Evolutionary conservation across 2,888 invertebrate genomes (phyloP).

Genomic region (Elmis aenea): DNA sequence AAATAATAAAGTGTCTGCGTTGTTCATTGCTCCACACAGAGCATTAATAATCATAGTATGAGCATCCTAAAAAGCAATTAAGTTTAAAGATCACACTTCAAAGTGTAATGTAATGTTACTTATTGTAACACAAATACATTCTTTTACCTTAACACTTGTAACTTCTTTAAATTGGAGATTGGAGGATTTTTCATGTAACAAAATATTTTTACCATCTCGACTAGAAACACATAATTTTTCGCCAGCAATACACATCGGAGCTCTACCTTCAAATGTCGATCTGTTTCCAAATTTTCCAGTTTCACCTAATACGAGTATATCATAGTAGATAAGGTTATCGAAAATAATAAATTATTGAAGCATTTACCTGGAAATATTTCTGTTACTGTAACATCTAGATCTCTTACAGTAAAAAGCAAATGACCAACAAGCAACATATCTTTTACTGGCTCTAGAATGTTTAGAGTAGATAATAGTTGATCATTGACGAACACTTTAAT

Average conservation of each 20-base stretch:
- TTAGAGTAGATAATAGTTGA: conserved; percentile 49
- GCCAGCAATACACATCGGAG: conserved; percentile 51
- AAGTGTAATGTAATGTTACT: too few relatives aligned
- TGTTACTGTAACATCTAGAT: conserved; percentile 58
- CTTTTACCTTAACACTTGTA: conserved; percentile 50
- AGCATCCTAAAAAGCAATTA: conserved; percentile 35
- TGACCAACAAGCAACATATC: conserved; percentile 52
- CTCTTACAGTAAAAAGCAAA: conserved; percentile 56
- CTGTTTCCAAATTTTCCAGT: too few relatives aligned
- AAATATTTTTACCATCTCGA: conserved; percentile 53
- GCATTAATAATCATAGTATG: conserved; percentile 43
- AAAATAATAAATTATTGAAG: too few relatives aligned
- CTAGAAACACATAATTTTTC: conserved; percentile 48
- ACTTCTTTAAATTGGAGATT: conserved; percentile 50
- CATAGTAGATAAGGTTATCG: conserved; percentile 30
- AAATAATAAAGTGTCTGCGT: conserved; percentile 30
- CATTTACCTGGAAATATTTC: conserved; percentile 52
- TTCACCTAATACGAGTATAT: too few relatives aligned
- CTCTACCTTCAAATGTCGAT: conserved; percentile 53
- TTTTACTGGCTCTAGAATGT: conserved; percentile 60
- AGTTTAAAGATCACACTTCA: too few relatives aligned
- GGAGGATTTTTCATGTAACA: conserved; percentile 50
- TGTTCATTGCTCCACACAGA: conserved; percentile 29
- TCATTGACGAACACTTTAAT: conserved; percentile 54
- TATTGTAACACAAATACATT: not conserved